Conservation (phyloP, 2,797 vertebrate species). For the Atherinosoma microstoma region DNA sequence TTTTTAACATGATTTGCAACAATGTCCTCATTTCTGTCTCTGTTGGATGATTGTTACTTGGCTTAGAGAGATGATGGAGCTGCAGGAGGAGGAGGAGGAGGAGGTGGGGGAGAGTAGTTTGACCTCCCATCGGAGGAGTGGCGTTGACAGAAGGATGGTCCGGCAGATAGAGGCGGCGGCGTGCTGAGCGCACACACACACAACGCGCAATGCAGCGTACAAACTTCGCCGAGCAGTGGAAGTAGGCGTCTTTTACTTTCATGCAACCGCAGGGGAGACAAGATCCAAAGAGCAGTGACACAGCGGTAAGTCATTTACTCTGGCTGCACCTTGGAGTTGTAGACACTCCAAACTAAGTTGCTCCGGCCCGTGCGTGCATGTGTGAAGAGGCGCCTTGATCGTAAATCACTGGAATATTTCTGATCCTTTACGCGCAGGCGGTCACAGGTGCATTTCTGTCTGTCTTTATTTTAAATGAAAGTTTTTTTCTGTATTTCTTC, state of each 20-base stretch:
- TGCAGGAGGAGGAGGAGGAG: constrained; percentile 16
- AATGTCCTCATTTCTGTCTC: neutral
- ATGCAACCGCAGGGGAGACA: constrained; percentile 34
- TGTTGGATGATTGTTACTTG: neutral
- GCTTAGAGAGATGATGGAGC: constrained; percentile 18
- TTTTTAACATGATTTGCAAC: neutral
- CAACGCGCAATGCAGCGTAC: constrained; percentile 29
- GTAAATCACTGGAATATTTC: neutral
- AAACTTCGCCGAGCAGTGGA: constrained; percentile 36
- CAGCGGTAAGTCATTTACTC: constrained; percentile 45
- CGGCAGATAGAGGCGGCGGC: constrained; percentile 71
- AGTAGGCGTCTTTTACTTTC: constrained; percentile 47
- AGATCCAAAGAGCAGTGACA: constrained; percentile 3
- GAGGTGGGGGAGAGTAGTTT: constrained; percentile 29
- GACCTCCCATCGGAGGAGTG: constrained; percentile 81
- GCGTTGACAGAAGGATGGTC: constrained; percentile 76
- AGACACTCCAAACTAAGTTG: neutral
- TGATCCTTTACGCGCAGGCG: neutral
- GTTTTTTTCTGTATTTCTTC: no score
- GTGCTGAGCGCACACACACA: constrained; percentile 47
- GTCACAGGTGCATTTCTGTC: neutral
- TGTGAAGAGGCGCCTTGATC: neutral
- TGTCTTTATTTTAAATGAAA: neutral
- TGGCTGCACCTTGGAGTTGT: neutral
- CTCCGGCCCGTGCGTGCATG: neutral